Base-by-base conservation (phyloP, 1,140 invertebrate genomes). In the Orius laevigatus region DNA sequence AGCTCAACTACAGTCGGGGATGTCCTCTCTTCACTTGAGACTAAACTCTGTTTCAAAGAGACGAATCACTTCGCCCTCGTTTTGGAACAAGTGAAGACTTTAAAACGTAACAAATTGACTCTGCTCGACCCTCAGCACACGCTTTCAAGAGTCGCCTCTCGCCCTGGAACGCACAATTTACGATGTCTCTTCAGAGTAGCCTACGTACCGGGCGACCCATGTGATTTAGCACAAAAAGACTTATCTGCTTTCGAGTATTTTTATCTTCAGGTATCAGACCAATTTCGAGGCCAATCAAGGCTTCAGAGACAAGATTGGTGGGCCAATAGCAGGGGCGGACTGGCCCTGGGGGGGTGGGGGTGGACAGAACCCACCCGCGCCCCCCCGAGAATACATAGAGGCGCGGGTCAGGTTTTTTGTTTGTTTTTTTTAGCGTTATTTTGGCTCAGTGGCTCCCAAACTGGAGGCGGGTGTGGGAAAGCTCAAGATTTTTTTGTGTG, bases 161-260 rank as follows among this genome's bases (percentile, higher is more conserved):
- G 83, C 12, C 86, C 87, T 1, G 85, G 84, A 25, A 82, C 86
- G 5, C 82, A 89, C 57, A 86, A 91, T 66, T 70, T 91, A 54
- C 73, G 87, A 1, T 93, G 87, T 63, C 68, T 92, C 3, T 90
- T 90, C 64, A 73, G 90, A 15, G 75, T 92, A 14, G 79, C 85
- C 4, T 93, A 89, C 66, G 83, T 91, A 46, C 88, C 88, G 9
- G 71, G 73, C 40, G 86, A 90, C 55, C 79, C 86, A 1, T 82
- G 81, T 11, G 81, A 84, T 32, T 63, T 92, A 32, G 78, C 86
- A 1, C 76, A 83, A 60, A 73, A 76, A 57, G 89, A 93, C 67
- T 68, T 85, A 2, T 74, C 79, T 14, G 82, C 85, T 8, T 76
- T 94, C 59, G 87, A 92, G 63, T 94, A 94, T 65, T 72, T 92